A percentile compares a stretch with the other conserved stretches of the same genome.
Conservation (phyloP, 2,888 invertebrate genomes). For the Drosophila nr. fundita region DNA sequence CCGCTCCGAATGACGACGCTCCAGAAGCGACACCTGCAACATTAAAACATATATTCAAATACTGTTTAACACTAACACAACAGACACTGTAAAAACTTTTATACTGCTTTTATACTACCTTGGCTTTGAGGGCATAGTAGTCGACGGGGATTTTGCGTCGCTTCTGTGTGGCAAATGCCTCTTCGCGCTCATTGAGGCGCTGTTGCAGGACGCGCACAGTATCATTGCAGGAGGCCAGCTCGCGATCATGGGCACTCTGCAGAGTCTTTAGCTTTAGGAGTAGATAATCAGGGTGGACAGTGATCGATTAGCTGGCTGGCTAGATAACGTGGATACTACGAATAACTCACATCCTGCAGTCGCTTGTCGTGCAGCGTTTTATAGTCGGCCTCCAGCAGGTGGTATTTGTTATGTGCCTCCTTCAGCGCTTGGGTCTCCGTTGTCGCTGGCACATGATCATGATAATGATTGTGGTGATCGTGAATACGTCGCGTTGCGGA, state of each 20-base stretch:
- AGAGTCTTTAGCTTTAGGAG: constrained; percentile 89
- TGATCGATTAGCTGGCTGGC: not conserved
- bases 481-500: constrained; percentile 35
- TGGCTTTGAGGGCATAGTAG: constrained; percentile 85
- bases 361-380: constrained; percentile 91
- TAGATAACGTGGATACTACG: not conserved
- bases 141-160: constrained; percentile 85
- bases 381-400: constrained; percentile 90
- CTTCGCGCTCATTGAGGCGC: constrained; percentile 84
- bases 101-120: constrained; percentile 77
- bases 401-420: constrained; percentile 88
- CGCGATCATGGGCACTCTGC: constrained; percentile 90
- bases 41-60: not conserved
- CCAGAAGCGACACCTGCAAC: constrained; percentile 84
- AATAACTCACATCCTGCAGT: constrained; percentile 90
- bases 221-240: constrained; percentile 86
- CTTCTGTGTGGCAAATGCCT: constrained; percentile 84
- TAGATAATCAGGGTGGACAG: constrained; percentile 9
- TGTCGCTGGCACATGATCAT: constrained; percentile 82
- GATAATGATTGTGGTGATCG: constrained; percentile 71
- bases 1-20: constrained; percentile 84
- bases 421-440: constrained; percentile 83
- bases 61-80: not conserved
- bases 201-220: constrained; percentile 84
- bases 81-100: not conserved